Conservation (phyloP, 2,888 invertebrate species). For the Cactoblastis cactorum region DNA sequence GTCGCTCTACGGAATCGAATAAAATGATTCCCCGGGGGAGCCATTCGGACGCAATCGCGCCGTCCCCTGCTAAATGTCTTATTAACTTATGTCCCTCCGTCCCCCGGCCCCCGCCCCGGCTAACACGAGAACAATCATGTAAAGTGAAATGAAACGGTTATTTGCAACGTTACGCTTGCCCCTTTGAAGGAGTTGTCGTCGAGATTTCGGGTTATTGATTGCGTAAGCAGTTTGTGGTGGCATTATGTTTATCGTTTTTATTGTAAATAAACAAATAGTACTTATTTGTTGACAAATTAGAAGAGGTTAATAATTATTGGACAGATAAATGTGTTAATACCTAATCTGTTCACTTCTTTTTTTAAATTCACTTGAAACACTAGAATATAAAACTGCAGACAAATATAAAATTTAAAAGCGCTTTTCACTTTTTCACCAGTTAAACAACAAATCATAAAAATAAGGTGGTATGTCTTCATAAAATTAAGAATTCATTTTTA, state of each 20-base stretch:
- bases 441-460: slow-evolving; percentile 51
- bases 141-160: slow-evolving; percentile 80
- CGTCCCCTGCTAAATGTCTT: slow-evolving; percentile 79
- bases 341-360: too few relatives aligned
- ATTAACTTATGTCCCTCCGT: slow-evolving; percentile 75
- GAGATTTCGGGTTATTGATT: slow-evolving; percentile 61
- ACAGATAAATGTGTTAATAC: too few relatives aligned
- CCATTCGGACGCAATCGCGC: slow-evolving; percentile 83
- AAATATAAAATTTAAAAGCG: neutral
- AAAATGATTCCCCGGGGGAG: slow-evolving; percentile 86
- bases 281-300: too few relatives aligned
- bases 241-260: slow-evolving; percentile 30
- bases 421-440: neutral
- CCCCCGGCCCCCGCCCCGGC: slow-evolving; percentile 41
- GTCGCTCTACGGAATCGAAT: slow-evolving; percentile 82
- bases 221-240: slow-evolving; percentile 55
- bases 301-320: too few relatives aligned
- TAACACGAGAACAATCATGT: slow-evolving; percentile 78
- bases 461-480: slow-evolving; percentile 65
- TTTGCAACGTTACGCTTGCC: slow-evolving; percentile 70
- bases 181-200: slow-evolving; percentile 52
- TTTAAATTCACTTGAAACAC: too few relatives aligned
- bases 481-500: slow-evolving; percentile 75
- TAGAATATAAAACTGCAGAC: neutral
- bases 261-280: neutral